Evolutionary conservation across 2,888 invertebrate genomes (phyloP), one percentile per base, ranked within the genome.

Genomic region (Epirrhoe alternata): DNA sequence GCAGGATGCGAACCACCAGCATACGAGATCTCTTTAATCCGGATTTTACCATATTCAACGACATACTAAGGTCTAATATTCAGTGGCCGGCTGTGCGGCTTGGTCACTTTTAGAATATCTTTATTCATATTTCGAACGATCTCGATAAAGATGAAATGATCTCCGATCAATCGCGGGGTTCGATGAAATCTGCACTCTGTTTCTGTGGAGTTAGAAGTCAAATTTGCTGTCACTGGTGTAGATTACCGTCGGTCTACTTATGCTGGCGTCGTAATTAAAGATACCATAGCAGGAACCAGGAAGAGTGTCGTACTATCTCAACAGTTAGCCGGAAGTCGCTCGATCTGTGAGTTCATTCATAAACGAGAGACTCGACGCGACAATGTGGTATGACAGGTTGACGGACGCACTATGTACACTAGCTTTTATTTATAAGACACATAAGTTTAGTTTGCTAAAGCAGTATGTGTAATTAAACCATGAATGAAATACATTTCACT

Each of bases 231-330:
- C 66, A 56, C 59, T 57, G 60, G 38, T 58, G 68, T 67, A 59
- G 66, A 69, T 64, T 64, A 72, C 71, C 76, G 79, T 79, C 79
- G 86, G 85, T 86, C 87, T 84, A 83, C 82, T 87, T 90, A 88
- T 83, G 79, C 84, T 89, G 87, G 88, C 83, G 75, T 77, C 78
- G 89, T 90, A 89, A 91, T 92, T 91, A 93, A 90, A 92, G 90
- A 92, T 88, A 89, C 89, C 90, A 89, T 88, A 88, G 89, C 91
- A 92, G 93, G 92, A 92, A 93, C 92, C 90, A 92, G 93, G 93
- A 93, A 93, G 91, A 92, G 92, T 87, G 89, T 90, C 91, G 93
- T 92, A 93, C 92, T 93, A 93, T 93, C 92, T 92, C 88, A 87
- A 92, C 92, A 89, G 92, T 88, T 91, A 92, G 89, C 92, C 93